phyloP scores from a whole-genome alignment of 2,113 vertebrate species.

The Corythoichthys intestinalis region DNA sequence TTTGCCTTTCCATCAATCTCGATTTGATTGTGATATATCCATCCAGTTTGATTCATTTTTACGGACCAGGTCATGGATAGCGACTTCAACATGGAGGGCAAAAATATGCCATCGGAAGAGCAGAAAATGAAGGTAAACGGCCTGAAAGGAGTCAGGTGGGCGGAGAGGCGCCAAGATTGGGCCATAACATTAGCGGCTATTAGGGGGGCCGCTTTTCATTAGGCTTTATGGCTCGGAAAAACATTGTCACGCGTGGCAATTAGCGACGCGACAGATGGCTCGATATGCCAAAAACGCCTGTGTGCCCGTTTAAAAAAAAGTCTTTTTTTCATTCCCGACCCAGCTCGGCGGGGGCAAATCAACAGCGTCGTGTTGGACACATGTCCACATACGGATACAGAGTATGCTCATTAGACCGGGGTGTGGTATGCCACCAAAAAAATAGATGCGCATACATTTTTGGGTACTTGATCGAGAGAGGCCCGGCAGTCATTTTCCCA shows the following conservation, averaged over 20 bases:
- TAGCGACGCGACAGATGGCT: slow-evolving; percentile 70
- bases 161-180: slow-evolving; percentile 6
- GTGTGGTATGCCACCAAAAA: too few species aligned
- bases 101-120: neutral
- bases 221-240: slow-evolving; percentile 69
- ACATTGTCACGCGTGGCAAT: slow-evolving; percentile 68
- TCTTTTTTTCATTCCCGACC: neutral
- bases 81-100: too few species aligned
- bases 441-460: too few species aligned
- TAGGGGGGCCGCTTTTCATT: slow-evolving; percentile 68
- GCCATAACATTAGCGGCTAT: slow-evolving; percentile 58
- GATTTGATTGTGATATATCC: too few species aligned
- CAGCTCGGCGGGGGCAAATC: slow-evolving; percentile 21
- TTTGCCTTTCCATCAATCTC: too few species aligned
- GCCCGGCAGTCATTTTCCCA: too few species aligned
- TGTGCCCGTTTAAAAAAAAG: neutral
- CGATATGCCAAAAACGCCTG: slow-evolving; percentile 28
- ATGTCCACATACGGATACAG: slow-evolving; percentile 50
- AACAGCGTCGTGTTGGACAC: slow-evolving; percentile 56
- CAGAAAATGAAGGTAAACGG: neutral
- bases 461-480: too few species aligned
- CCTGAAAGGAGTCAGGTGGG: neutral
- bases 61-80: too few species aligned
- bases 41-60: too few species aligned
- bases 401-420: too few species aligned